Conservation (phyloP, 2,113 vertebrate genomes). For the Phylloscopus trochilus region DNA sequence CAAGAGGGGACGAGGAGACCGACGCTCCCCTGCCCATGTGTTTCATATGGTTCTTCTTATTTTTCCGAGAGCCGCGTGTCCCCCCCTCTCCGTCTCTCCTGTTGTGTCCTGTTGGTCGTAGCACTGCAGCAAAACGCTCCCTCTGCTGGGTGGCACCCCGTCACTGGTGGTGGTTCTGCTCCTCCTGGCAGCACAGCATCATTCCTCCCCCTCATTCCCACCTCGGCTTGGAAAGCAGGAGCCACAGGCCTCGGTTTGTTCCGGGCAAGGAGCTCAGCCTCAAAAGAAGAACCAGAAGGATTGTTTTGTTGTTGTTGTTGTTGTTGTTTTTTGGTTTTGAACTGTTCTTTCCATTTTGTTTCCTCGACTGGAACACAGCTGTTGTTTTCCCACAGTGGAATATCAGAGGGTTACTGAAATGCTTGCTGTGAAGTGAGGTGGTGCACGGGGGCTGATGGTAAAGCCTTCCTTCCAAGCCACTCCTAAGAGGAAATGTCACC, state of each 20-base stretch:
- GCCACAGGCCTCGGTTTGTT: not conserved
- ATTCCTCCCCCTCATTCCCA: not conserved
- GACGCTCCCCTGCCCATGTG: not conserved
- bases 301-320: not conserved
- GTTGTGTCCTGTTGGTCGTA: slow-evolving; percentile 40
- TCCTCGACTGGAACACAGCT: not conserved
- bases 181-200: slow-evolving; percentile 8
- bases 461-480: not conserved
- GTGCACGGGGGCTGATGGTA: not conserved
- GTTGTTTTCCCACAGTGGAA: not conserved
- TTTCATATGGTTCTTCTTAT: slow-evolving; percentile 55
- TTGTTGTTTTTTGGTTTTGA: not conserved
- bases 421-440: not conserved
- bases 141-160: not conserved
- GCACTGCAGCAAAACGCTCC: not conserved
- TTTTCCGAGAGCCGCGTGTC: slow-evolving; percentile 34
- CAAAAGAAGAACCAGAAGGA: not conserved
- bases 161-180: not conserved
- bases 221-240: not conserved
- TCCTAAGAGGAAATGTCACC: not conserved
- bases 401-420: not conserved
- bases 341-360: slow-evolving; percentile 34
- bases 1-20: not conserved
- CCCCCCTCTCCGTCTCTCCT: slow-evolving; percentile 1
- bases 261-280: not conserved